Conservation (phyloP, 2,797 vertebrate genomes). For the Acomys russatus region DNA sequence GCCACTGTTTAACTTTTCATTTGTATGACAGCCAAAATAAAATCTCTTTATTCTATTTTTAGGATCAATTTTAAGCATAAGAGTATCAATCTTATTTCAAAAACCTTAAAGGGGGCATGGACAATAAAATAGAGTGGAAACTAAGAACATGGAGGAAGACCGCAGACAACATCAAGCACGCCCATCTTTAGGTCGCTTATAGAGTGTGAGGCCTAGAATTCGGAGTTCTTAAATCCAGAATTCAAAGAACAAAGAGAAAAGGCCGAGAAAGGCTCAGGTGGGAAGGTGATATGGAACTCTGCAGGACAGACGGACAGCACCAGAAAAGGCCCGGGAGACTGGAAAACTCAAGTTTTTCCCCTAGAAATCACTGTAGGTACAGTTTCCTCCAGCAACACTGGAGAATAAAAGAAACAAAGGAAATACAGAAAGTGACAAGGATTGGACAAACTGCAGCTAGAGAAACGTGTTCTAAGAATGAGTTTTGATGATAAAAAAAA, state of each 20-base stretch:
- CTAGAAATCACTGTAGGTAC: neutral
- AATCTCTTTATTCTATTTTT: neutral
- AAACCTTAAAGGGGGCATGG: neutral
- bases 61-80: slow-evolving; percentile 24
- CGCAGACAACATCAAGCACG: neutral
- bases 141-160: neutral
- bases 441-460: neutral
- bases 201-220: neutral
- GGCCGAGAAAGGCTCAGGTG: neutral
- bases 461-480: neutral
- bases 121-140: neutral
- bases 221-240: neutral
- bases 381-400: neutral
- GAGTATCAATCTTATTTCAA: neutral
- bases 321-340: neutral
- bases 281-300: neutral
- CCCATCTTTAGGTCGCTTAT: neutral
- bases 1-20: neutral
- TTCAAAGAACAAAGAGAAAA: neutral
- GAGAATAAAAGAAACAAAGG: neutral
- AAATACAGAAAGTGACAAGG: neutral
- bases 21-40: neutral
- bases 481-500: slow-evolving; percentile 7
- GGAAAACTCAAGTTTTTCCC: neutral
- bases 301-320: neutral